Evolutionary conservation across 2,113 vertebrate genomes (phyloP).

Genomic region (Eurypyga helias): DNA sequence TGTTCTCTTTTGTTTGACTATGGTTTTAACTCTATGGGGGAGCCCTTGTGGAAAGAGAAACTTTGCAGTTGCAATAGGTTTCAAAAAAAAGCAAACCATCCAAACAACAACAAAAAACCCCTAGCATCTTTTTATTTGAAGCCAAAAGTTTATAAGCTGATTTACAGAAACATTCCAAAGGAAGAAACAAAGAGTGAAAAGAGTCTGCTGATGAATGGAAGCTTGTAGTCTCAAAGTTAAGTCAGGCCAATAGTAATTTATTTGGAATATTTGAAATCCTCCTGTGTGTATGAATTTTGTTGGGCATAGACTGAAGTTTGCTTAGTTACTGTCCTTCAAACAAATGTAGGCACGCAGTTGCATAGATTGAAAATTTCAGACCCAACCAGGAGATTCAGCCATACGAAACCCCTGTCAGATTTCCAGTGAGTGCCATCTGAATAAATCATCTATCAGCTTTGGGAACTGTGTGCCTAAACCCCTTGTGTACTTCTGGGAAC

Average conservation of each 20-base stretch:
- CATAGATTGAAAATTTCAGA: not conserved
- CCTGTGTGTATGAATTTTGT: constrained; percentile 1
- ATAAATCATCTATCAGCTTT: not conserved
- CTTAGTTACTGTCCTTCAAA: constrained; percentile 26
- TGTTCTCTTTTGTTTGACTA: constrained; percentile 14
- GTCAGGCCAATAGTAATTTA: constrained; percentile 27
- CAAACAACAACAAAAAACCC: not conserved
- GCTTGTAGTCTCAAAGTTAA: constrained; percentile 55
- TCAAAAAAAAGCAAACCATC: not conserved
- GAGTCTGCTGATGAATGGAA: constrained; percentile 52
- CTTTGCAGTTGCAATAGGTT: not conserved
- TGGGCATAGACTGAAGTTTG: not conserved
- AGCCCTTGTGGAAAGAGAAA: constrained; percentile 23
- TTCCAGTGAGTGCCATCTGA: not conserved
- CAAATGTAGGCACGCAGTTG: not conserved
- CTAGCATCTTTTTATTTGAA: constrained; percentile 42
- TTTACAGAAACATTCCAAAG: constrained; percentile 65
- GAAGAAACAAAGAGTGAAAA: constrained; percentile 60
- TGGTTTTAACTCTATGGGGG: constrained; percentile 21
- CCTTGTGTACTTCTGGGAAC: not conserved
- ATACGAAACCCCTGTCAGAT: not conserved
- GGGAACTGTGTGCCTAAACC: not conserved
- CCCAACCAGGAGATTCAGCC: not conserved
- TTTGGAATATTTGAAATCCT: constrained; percentile 59
- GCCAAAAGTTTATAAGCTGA: constrained; percentile 57